These are phyloP conservation scores for Machimus atricapillus DNA, from an alignment of 2,888 invertebrate species.

Conservation along the genomic window DNA sequence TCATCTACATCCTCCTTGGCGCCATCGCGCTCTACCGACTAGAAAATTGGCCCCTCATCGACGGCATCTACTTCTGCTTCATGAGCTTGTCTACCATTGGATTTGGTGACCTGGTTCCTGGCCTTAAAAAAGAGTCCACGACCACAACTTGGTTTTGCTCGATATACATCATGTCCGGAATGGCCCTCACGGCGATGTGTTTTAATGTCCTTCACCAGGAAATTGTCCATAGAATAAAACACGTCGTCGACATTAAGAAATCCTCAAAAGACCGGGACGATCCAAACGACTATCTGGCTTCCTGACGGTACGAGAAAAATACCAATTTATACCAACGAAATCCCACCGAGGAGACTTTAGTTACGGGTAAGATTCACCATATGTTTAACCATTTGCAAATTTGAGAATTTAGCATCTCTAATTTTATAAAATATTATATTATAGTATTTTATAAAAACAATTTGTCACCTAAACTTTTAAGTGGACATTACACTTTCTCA, in stretches of 20 bases:
- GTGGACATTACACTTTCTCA: no score
- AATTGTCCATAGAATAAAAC: constrained; percentile 82
- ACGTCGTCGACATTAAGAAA: constrained; percentile 63
- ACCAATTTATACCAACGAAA: constrained; percentile 64
- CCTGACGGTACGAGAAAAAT: constrained; percentile 61
- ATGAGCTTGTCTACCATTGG: constrained; percentile 94
- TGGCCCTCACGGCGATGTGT: constrained; percentile 89
- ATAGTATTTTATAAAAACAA: no score
- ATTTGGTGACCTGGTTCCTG: constrained; percentile 85
- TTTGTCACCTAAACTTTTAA: no score
- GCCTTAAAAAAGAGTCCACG: constrained; percentile 64
- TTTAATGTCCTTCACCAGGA: constrained; percentile 90
- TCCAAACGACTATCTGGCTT: constrained; percentile 54
- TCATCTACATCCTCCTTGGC: constrained; percentile 89
- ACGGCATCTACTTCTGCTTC: constrained; percentile 94
- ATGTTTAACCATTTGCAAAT: background rate
- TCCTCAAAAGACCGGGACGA: constrained; percentile 49
- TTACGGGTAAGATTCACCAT: constrained; percentile 58
- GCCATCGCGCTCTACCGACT: constrained; percentile 86
- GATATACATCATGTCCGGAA: constrained; percentile 83
- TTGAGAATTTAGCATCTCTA: background rate
- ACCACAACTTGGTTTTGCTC: constrained; percentile 89
- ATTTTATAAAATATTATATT: no score
- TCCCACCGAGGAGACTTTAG: constrained; percentile 67
- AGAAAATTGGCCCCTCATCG: constrained; percentile 89